phyloP scores from a whole-genome alignment of 2,113 vertebrate species.

The Halichoeres trimaculatus region DNA sequence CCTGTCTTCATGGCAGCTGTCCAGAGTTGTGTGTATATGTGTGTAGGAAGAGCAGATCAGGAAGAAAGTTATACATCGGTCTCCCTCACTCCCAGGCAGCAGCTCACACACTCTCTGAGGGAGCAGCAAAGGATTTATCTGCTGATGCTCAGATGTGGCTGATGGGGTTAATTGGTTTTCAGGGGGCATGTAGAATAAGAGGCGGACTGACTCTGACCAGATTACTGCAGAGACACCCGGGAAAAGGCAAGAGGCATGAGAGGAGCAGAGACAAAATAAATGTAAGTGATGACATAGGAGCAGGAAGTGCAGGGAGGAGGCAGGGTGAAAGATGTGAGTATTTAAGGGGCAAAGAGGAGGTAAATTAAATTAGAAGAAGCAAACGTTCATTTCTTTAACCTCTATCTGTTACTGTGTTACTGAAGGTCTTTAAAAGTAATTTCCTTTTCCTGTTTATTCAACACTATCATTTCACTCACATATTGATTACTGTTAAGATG shows the following conservation, averaged over 20 bases:
- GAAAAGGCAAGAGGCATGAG: slow-evolving; percentile 35
- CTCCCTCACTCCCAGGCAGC: slow-evolving; percentile 41
- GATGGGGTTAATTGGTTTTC: slow-evolving; percentile 81
- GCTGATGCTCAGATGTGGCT: slow-evolving; percentile 69
- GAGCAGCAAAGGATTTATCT: slow-evolving; percentile 65
- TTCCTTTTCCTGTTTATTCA: slow-evolving; percentile 1
- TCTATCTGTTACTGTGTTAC: neutral
- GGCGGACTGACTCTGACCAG: slow-evolving; percentile 60
- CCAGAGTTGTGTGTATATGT: slow-evolving; percentile 21
- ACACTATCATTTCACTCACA: neutral
- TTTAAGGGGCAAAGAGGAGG: slow-evolving; percentile 2
- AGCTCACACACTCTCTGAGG: slow-evolving; percentile 23
- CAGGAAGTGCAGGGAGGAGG: slow-evolving; percentile 12
- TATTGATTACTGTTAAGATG: slow-evolving; percentile 11
- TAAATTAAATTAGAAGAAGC: slow-evolving; percentile 4
- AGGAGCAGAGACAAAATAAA: slow-evolving; percentile 41
- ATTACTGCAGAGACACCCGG: slow-evolving; percentile 60
- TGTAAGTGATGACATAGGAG: slow-evolving; percentile 38
- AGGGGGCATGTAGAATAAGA: slow-evolving; percentile 64
- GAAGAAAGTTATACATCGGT: slow-evolving; percentile 20
- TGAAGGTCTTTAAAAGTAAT: neutral
- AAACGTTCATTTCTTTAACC: neutral
- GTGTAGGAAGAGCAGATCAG: slow-evolving; percentile 1
- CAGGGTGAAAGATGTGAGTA: neutral
- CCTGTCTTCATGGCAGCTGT: slow-evolving; percentile 25